Conservation (phyloP, 2,888 invertebrate species). For the Lacanobia oleracea region DNA sequence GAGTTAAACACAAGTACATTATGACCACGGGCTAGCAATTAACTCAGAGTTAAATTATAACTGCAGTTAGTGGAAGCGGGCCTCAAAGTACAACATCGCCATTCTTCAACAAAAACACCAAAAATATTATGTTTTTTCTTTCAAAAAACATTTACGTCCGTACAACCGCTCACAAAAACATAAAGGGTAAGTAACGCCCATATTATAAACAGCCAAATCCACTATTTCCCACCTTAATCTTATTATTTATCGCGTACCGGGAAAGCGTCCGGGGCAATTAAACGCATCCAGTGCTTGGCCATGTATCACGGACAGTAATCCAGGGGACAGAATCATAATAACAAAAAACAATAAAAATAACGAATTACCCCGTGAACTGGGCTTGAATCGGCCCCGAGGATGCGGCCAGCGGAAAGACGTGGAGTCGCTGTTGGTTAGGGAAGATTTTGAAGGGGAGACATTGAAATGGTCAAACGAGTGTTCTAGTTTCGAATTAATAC, state of each 20-base stretch:
- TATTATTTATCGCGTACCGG: conserved; percentile 85
- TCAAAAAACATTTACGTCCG: conserved; percentile 45
- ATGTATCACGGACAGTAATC: conserved; percentile 88
- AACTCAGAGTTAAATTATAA: no score
- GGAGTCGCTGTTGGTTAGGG: conserved; percentile 66
- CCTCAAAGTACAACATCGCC: neutral
- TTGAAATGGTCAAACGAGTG: neutral
- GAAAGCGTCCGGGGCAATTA: conserved; percentile 88
- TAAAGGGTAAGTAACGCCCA: conserved; percentile 64
- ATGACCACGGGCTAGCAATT: no score
- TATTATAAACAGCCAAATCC: conserved; percentile 75
- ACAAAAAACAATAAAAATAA: conserved; percentile 91
- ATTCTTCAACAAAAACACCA: neutral
- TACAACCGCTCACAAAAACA: conserved; percentile 46
- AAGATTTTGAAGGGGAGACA: conserved; percentile 2
- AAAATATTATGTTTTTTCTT: neutral
- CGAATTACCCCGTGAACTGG: conserved; percentile 88
- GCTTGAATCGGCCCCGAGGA: conserved; percentile 82
- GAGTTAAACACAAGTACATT: no score
- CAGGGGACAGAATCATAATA: conserved; percentile 89
- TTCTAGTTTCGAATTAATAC: no score
- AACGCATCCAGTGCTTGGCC: conserved; percentile 87
- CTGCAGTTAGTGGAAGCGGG: fast-evolving
- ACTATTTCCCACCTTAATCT: conserved; percentile 86
- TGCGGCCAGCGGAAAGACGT: conserved; percentile 61